phyloP scores from a whole-genome alignment of 2,888 invertebrate genomes.

The Ptychoptera contaminata region DNA sequence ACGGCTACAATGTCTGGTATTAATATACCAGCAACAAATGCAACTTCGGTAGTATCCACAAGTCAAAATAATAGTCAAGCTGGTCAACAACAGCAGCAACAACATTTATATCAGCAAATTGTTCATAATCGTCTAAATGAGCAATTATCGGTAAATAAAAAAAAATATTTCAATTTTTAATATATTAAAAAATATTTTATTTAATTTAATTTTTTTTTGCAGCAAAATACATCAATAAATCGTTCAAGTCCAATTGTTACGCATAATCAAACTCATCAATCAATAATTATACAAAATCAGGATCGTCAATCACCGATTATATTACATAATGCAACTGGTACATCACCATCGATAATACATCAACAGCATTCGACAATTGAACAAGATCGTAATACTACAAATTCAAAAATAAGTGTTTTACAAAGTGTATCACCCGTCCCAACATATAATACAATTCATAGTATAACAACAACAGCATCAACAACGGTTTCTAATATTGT shows the following conservation, averaged over 20 bases:
- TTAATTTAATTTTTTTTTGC: neutral
- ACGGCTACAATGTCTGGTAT: slow-evolving; percentile 32
- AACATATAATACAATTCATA: neutral
- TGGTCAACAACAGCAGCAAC: neutral
- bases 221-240: slow-evolving; percentile 3
- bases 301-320: slow-evolving; percentile 1
- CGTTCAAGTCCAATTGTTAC: slow-evolving; percentile 20
- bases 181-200: neutral
- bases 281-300: neutral
- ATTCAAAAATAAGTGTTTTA: neutral
- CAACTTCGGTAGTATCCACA: slow-evolving; percentile 10
- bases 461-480: neutral
- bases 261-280: slow-evolving; percentile 17
- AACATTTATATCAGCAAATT: neutral
- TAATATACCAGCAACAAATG: slow-evolving; percentile 22
- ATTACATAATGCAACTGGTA: neutral
- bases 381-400: neutral
- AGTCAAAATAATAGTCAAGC: slow-evolving; percentile 2
- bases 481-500: neutral
- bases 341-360: slow-evolving; percentile 4
- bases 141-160: neutral
- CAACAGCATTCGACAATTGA: neutral
- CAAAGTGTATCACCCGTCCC: slow-evolving; percentile 1
- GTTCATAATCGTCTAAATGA: slow-evolving; percentile 1
- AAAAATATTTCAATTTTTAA: neutral